Percentiles rank a stretch among this genome's conserved stretches.
Conservation (phyloP, 2,888 invertebrate genomes). For the Nomada fabriciana region DNA sequence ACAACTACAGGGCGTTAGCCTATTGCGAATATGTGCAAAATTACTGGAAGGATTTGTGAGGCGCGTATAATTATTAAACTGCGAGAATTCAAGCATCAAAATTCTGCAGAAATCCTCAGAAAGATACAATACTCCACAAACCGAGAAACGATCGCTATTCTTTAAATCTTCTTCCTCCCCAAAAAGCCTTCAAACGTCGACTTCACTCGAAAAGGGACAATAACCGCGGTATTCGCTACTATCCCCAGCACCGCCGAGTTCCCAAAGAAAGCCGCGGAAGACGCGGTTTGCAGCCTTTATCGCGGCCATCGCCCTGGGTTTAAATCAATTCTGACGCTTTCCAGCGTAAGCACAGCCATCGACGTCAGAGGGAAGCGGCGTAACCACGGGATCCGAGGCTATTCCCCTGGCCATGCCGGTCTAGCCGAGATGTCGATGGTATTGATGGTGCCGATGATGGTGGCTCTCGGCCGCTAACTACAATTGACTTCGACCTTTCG, state of each 20-base stretch:
- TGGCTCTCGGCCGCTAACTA: constrained; percentile 57
- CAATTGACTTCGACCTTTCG: constrained; percentile 73
- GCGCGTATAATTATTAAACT: no score
- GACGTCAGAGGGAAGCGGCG: constrained; percentile 31
- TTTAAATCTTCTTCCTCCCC: no score
- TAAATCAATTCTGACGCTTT: constrained; percentile 66
- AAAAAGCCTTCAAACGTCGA: background rate
- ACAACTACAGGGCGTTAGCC: background rate
- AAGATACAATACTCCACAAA: no score
- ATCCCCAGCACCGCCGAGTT: background rate
- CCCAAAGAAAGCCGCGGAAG: constrained; percentile 14
- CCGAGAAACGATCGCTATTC: no score
- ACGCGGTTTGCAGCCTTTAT: constrained; percentile 13
- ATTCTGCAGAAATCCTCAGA: no score
- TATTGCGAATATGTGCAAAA: background rate
- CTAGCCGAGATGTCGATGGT: constrained; percentile 26
- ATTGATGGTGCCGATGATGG: constrained; percentile 51
- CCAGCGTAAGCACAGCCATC: constrained; percentile 58
- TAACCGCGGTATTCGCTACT: background rate
- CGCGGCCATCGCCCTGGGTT: constrained; percentile 38
- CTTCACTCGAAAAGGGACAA: background rate
- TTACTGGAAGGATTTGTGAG: no score
- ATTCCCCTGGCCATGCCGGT: constrained; percentile 4
- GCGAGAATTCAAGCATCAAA: no score
- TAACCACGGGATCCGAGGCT: constrained; percentile 24